A percentile compares a stretch with the other conserved stretches of the same genome.
Conservation (phyloP, 2,888 invertebrate genomes). For the Mimumesa dahlbomi region DNA sequence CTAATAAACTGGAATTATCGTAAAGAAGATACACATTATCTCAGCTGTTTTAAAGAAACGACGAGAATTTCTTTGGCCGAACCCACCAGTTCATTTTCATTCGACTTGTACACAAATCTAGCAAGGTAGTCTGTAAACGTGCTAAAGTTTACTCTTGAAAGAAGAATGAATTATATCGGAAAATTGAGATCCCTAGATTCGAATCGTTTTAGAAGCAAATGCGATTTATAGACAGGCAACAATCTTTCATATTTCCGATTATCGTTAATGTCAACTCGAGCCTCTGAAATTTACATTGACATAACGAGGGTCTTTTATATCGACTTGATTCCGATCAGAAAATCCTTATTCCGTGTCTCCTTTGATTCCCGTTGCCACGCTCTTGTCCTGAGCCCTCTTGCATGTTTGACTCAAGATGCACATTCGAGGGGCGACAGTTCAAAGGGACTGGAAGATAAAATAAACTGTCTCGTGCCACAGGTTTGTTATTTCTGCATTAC, state of each 20-base stretch:
- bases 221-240: too few species aligned
- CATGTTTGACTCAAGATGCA: conserved; percentile 66
- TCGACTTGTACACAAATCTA: too few species aligned
- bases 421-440: conserved; percentile 64
- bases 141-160: too few species aligned
- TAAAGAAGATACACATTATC: too few species aligned
- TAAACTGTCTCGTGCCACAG: conserved; percentile 61
- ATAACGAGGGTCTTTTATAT: conserved; percentile 45
- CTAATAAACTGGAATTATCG: too few species aligned
- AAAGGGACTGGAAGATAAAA: conserved; percentile 68
- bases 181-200: too few species aligned
- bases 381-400: conserved; percentile 11
- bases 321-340: conserved; percentile 28
- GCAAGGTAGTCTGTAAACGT: too few species aligned
- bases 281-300: conserved; percentile 39
- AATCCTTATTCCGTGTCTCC: conserved; percentile 43
- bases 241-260: conserved; percentile 5
- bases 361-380: conserved; percentile 29
- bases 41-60: too few species aligned
- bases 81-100: too few species aligned
- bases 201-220: too few species aligned
- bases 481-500: conserved; percentile 75
- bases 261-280: conserved; percentile 18
- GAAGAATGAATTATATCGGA: too few species aligned
- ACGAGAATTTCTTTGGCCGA: too few species aligned